Base-by-base conservation (phyloP, 2,113 vertebrate species). In the Numida meleagris region DNA sequence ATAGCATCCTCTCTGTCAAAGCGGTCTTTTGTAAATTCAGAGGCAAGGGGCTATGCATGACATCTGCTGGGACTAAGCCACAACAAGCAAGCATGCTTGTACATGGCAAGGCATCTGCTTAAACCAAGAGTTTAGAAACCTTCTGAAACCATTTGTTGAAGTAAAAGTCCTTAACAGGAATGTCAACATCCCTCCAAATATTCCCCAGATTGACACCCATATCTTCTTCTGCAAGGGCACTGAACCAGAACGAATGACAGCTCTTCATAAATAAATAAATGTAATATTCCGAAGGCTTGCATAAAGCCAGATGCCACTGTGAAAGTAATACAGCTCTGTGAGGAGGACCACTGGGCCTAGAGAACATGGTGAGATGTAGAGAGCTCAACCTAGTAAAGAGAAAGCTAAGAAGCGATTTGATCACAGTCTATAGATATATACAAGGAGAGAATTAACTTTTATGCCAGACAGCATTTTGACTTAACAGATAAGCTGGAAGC, bases 151-250 rank as follows among this genome's bases (percentile, higher is more conserved):
- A 62, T 89, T 59, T 53, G 33, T 43, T 34, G 71, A 29, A 71
- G 0, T 2, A 59, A 67, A 78, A 34, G 11, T 38, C 38, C 40
- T 23, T 43, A 74, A 16, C 12, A 42, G 45, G 5, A 42, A 19
- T 8, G 5, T 42, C 66, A 23, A 7, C 0, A 0, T 11, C 36
- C 19, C 36, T 70, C 14, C 75, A 73, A 4, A 12, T 79, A 1
- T 12, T 73, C 27, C 17, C 33, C 27, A 2, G 4, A 45, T 27
- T 79, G 66, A 48, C 12, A 51, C 14, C 6, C 12, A 0, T 18
- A 40, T 68, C 62, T 82, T 15, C 40, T 94, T 57, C 84, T 68
- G 10, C 0, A 0, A 0, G 1, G 2, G 74, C 73, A 58, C 20
- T n/a, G 77, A 93, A 66, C 4, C 55, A 33, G 45, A 83, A 20